Base-by-base conservation (phyloP, 1,140 invertebrate species). In the Magallana ariakensis region DNA sequence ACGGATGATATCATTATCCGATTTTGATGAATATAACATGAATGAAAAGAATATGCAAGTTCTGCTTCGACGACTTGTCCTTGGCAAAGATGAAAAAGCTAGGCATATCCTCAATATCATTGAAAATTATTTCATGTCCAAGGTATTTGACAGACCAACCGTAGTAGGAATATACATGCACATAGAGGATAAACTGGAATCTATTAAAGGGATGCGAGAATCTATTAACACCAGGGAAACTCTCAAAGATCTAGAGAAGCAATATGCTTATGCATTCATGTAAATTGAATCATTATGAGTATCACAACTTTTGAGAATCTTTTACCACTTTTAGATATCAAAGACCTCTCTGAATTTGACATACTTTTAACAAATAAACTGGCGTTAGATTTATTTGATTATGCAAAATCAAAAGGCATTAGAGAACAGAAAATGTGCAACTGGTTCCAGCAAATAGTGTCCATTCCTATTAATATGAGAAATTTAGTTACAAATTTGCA, bases 401-500 rank as follows among this genome's bases (percentile, higher is more conserved):
- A 81, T 81, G 33, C 53, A 26, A 81, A 81, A 81, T 81, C 80
- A 46, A 81, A 81, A 81, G 53, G 33, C 53, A 81, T 81, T 33
- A 81, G 53, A 16, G 26, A 81, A 81, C 26, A 81, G 26, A 81
- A 81, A 81, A 81, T 81, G 80, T 81, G 80, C 53, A 22, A 81
- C 15, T 81, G 80, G 80, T 81, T 81, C 53, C 26, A 26, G 11
- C 15, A 81, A 81, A 81, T 81, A 22, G 53, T 53, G 16, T 46
- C 16, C 26, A 81, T 33, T 16, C 26, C 53, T n/a, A 46, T 81
- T 46, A 53, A 81, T 26, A 11, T 46, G 53, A 81, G 53, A 46
- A 81, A 15, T 81, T 81, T 81, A 53, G 26, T 81, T 81, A 81
- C 80, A 81, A 26, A 53, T 26, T 81, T 81, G 80, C 80, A 81